Conservation (phyloP, 2,797 vertebrate species). For the Microctenopoma stevenorrisi region DNA sequence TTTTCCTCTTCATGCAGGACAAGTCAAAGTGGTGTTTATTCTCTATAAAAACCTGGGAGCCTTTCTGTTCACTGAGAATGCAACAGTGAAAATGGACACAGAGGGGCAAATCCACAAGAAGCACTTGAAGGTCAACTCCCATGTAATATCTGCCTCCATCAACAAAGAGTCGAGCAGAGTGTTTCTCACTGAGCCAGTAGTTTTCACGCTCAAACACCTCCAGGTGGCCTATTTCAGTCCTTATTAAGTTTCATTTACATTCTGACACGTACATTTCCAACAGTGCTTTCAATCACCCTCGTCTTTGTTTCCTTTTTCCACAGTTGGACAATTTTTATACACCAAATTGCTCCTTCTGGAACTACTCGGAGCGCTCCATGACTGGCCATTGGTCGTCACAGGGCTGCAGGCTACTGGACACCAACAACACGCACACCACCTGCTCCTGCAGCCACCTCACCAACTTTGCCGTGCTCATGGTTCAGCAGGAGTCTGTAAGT, state of each 20-base stretch:
- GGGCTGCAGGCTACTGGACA: slow-evolving; percentile 91
- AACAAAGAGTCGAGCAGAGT: slow-evolving; percentile 95
- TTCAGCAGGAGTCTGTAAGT: slow-evolving; percentile 88
- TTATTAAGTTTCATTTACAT: neutral
- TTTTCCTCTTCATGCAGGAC: slow-evolving; percentile 79
- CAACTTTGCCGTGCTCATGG: slow-evolving; percentile 95
- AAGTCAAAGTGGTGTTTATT: slow-evolving; percentile 94
- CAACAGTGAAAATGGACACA: slow-evolving; percentile 90
- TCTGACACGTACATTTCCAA: neutral
- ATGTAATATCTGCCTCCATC: slow-evolving; percentile 93
- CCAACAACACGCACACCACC: slow-evolving; percentile 93
- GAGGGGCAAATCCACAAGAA: slow-evolving; percentile 80
- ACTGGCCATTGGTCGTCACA: slow-evolving; percentile 94
- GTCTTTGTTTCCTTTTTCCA: neutral
- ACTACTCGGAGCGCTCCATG: slow-evolving; percentile 96
- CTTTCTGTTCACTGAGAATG: slow-evolving; percentile 93
- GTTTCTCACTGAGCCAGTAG: slow-evolving; percentile 93
- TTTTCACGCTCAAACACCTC: slow-evolving; percentile 92
- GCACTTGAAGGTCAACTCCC: slow-evolving; percentile 90
- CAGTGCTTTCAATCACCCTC: neutral
- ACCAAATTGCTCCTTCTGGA: slow-evolving; percentile 97
- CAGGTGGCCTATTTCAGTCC: slow-evolving; percentile 77
- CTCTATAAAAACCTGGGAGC: slow-evolving; percentile 94
- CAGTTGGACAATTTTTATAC: slow-evolving; percentile 92
- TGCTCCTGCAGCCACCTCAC: slow-evolving; percentile 97